Evolutionary conservation across 1,140 invertebrate species (phyloP), one percentile per base, ranked within the genome.

Genomic region (Musca vetustissima): DNA sequence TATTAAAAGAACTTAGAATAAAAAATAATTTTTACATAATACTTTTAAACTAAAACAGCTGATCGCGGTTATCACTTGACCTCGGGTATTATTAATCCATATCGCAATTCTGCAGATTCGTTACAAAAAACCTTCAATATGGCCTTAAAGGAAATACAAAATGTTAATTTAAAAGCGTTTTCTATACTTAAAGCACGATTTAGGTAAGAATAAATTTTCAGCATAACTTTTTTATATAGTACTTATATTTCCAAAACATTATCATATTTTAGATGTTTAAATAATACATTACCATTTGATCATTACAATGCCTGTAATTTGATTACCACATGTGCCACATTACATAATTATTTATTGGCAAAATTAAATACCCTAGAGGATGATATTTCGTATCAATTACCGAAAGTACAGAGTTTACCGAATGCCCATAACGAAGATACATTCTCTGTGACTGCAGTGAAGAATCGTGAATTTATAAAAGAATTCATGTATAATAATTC

Each of bases 291-390:
- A 11, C 64, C 49, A 11, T 66, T 52, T n/a, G 32, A 66, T 14
- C 64, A 66, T 15, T 25, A 28, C 22, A 17, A 17, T 6, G 49
- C 48, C 15, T 24, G 48, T 2, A 66, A 66, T 53, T 19, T 66
- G 14, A 50, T 66, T 22, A 66, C 64, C 14, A 13, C 64, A 13
- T 66, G 64, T 32, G 64, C 24, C 4, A 66, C 64, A 7, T n/a
- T 66, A 3, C 64, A 66, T n/a, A 66, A 66, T 15, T 66, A 66
- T 28, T 28, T 66, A 50, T 25, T 66, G 22, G 49, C 64, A 17
- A 66, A 66, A 66, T 24, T 32, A 32, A 32, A 8, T 9, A 13
- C n/a, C 15, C 52, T 66, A 8, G 64, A 66, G 4, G 49, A 66
- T 9, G 48, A 52, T 36, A 17, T 52, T 1, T 52, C 43, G 48